Evolutionary conservation across 2,113 vertebrate species (phyloP), one percentile per base, ranked within the genome.

Genomic region (Cebus imitator): DNA sequence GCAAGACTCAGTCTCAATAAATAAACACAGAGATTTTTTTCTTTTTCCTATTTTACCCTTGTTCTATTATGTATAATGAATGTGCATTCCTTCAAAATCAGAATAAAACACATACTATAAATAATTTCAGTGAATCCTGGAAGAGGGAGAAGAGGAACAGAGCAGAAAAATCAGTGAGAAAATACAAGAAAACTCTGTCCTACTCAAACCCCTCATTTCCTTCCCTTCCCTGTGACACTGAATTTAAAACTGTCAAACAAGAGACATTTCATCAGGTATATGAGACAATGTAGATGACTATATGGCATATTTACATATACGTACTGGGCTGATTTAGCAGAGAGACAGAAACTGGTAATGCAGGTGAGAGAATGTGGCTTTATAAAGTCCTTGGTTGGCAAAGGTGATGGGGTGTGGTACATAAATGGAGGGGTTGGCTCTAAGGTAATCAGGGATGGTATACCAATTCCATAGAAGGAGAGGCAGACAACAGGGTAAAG

Each of bases 41-140:
- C 94, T 92, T 96, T 57, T 80, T 80, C 70, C 76, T 90, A 90
- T 91, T 83, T 92, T 58, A 52, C 14, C 86, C 30, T 90, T 92
- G 86, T 70, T 35, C n/a, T n/a, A 55, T 40, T 87, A 58, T 80
- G n/a, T 61, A 21, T 83, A 70, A 94, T 83, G 48, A 92, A 52
- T 40, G 68, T 68, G 35, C 10, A 80, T 66, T 58, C 6, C 13
- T 89, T 85, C 75, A 87, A 92, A 87, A 40, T 92, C 37, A 90
- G 52, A 92, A 92, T 80, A n/a, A 64, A 90, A 81, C 30, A 48
- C 1, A 64, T 68, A 32, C 30, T 93, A 43, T 81, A 96, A 94
- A 55, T 89, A 72, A 73, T 64, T 92, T 80, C 87, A 79, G 90
- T 48, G 40, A 83, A 87, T 61, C 5, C 61, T 79, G 10, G 30